Evolutionary conservation across 2,113 vertebrate species (phyloP).

Genomic region (Thinocorus orbignyianus): DNA sequence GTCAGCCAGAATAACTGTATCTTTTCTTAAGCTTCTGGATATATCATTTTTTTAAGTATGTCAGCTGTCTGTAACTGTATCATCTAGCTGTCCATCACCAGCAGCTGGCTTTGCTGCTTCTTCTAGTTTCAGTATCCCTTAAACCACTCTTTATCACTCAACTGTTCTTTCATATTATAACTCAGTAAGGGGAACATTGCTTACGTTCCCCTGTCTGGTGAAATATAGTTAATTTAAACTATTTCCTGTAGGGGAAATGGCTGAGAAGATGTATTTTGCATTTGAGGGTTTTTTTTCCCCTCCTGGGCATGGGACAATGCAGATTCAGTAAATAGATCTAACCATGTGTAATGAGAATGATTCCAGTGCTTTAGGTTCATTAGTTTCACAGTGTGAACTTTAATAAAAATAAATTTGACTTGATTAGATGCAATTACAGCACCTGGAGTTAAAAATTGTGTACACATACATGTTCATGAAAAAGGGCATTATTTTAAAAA

Average conservation of each 20-base stretch:
- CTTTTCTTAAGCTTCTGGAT: neutral
- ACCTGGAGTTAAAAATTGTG: constrained; percentile 30
- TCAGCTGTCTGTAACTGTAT: neutral
- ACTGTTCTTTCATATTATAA: neutral
- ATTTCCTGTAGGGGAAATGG: neutral
- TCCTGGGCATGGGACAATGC: neutral
- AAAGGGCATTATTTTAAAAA: constrained; percentile 7
- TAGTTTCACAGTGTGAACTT: constrained; percentile 54
- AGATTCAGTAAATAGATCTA: neutral
- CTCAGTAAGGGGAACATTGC: neutral
- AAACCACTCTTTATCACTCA: neutral
- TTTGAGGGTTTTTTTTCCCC: neutral
- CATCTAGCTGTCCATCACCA: neutral
- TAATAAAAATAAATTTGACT: constrained; percentile 45
- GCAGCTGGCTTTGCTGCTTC: neutral
- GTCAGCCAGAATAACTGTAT: neutral
- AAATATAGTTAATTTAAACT: neutral
- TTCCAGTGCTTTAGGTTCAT: constrained; percentile 48
- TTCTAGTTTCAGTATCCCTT: neutral
- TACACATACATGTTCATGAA: neutral
- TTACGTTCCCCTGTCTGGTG: neutral
- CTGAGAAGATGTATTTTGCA: neutral
- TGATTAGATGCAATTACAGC: constrained; percentile 51
- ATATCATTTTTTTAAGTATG: neutral
- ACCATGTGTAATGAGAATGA: neutral